phyloP scores from a whole-genome alignment of 1,140 invertebrate species.

The Acromyrmex charruanus region DNA sequence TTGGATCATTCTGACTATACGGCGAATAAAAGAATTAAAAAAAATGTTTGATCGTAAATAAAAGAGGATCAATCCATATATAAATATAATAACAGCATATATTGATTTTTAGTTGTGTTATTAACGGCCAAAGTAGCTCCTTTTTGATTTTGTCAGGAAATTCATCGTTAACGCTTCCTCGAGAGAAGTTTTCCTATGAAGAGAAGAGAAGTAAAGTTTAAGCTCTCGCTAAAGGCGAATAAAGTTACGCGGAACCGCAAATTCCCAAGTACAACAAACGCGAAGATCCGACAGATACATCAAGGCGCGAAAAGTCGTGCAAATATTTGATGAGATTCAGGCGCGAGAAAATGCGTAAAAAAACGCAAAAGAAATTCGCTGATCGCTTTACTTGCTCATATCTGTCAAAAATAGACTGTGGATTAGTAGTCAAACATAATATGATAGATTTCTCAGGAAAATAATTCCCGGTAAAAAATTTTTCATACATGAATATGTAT shows the following conservation, averaged over 20 bases:
- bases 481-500: too few relatives aligned
- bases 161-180: constrained; percentile 53
- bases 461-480: not conserved
- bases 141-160: constrained; percentile 50
- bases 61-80: too few relatives aligned
- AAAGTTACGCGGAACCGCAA: constrained; percentile 62
- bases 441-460: not conserved
- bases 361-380: constrained; percentile 40
- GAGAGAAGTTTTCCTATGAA: constrained; percentile 45
- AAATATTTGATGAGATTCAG: constrained; percentile 56
- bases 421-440: not conserved
- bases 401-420: not conserved
- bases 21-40: too few relatives aligned
- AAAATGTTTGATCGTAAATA: too few relatives aligned
- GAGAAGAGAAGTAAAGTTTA: constrained; percentile 58
- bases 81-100: not conserved
- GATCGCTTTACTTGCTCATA: constrained; percentile 6
- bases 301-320: constrained; percentile 48
- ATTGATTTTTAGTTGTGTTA: constrained; percentile 23
- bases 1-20: too few relatives aligned
- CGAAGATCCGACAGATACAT: constrained; percentile 55
- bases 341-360: constrained; percentile 15
- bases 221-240: constrained; percentile 51
- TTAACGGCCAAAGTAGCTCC: constrained; percentile 6
- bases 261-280: constrained; percentile 61